Evolutionary conservation across 35 echinoderm and acorn worm genomes (phyloP), one percentile per base, ranked within the genome.

Genomic region (Stichopus chloronotus): DNA sequence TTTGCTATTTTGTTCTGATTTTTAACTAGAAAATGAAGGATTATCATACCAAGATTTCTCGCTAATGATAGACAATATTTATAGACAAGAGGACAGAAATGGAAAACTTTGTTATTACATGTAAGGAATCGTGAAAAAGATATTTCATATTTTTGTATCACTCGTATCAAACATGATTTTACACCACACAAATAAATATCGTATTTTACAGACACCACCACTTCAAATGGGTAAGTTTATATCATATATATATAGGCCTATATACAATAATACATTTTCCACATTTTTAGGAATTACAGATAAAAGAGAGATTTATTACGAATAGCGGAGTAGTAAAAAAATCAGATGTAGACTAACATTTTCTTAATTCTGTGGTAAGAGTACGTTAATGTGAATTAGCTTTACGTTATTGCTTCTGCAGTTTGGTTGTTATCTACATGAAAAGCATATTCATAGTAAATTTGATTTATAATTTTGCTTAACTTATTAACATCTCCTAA

Each of bases 341-440:
- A 43, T 43, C 30, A 43, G 30, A 43, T 43, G 30, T 1, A 43
- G 30, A 65, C 4, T 65, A 65, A 65, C 61, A 65, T 9, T 65
- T 13, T 65, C 17, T 65, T 55, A 83, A 53, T 83, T 83, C 30
- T 43, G 30, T 43, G 30, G 30, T 43, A 43, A 43, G 30, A 43
- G 30, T 43, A 43, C 30, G 30, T 43, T 43, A 43, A 43, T 43
- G 30, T 43, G 8, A 83, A 7, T 55, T 83, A 53, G 54, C 80
- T 55, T 83, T 83, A 53, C 8, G 1, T 83, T 83, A 83, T 83
- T 83, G 80, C 80, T 83, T 83, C 80, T 83, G 55, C 80, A 43
- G 53, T 56, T 83, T 83, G 52, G 80, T 52, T 43, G 5, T 78
- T 55, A 83, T 55, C 80, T 83, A 83, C 80, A 55, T 56, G 80